These are phyloP conservation scores for Rhagonycha fulva DNA, from an alignment of 2,888 invertebrate species.

Conservation along the genomic window DNA sequence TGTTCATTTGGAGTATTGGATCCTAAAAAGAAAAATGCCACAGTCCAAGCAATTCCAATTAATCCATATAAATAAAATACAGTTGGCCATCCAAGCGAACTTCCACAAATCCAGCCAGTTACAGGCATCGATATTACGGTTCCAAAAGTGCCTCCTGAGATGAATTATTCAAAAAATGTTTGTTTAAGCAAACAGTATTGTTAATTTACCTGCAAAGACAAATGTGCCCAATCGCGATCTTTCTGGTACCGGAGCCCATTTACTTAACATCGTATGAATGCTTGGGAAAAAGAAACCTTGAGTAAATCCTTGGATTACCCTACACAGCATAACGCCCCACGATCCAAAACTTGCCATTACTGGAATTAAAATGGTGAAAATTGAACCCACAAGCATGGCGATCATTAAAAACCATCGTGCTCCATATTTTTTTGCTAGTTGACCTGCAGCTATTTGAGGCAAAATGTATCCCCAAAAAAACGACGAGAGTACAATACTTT, in stretches of 20 bases:
- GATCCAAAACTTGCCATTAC: slow-evolving; percentile 67
- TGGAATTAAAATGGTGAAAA: slow-evolving; percentile 69
- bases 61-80: slow-evolving; percentile 73
- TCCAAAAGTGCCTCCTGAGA: slow-evolving; percentile 72
- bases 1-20: slow-evolving; percentile 65
- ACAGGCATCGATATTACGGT: slow-evolving; percentile 71
- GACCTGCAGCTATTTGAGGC: slow-evolving; percentile 70
- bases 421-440: slow-evolving; percentile 71
- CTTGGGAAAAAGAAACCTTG: slow-evolving; percentile 74
- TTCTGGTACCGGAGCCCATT: slow-evolving; percentile 74
- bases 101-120: slow-evolving; percentile 69
- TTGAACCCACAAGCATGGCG: slow-evolving; percentile 62
- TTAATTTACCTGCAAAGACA: slow-evolving; percentile 58
- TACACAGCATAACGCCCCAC: slow-evolving; percentile 62
- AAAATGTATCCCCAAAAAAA: slow-evolving; percentile 79
- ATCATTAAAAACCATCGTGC: slow-evolving; percentile 67
- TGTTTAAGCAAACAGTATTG: neutral
- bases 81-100: slow-evolving; percentile 72
- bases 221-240: slow-evolving; percentile 69
- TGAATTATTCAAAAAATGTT: neutral
- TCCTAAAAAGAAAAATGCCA: slow-evolving; percentile 63
- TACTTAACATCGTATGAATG: slow-evolving; percentile 72
- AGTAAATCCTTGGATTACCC: slow-evolving; percentile 72
- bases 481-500: slow-evolving; percentile 64
- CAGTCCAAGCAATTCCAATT: slow-evolving; percentile 62